Evolutionary conservation across 2,797 vertebrate species (phyloP).

Genomic region (Ateles fusciceps): DNA sequence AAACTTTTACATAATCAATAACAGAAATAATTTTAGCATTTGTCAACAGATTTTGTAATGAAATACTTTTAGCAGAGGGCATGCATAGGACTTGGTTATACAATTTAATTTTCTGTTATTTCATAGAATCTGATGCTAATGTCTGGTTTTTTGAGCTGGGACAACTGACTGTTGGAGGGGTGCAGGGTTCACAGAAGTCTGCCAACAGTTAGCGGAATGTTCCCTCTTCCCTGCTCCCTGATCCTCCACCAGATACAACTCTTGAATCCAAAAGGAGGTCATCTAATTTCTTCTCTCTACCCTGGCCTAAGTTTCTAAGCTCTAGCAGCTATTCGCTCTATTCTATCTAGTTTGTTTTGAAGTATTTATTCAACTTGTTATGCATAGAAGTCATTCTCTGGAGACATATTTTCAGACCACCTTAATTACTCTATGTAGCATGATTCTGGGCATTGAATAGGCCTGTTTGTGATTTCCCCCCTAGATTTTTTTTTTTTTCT

Average conservation of each 20-base stretch:
- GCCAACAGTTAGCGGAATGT: not conserved
- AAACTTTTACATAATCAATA: conserved; percentile 53
- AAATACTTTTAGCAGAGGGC: conserved; percentile 24
- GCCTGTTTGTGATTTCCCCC: not conserved
- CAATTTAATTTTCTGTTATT: conserved; percentile 46
- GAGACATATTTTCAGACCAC: conserved; percentile 44
- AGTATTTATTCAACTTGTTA: conserved; percentile 50
- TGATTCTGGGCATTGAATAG: not conserved
- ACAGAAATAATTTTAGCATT: conserved; percentile 53
- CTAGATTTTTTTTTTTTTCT: not conserved
- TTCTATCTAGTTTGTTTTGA: conserved; percentile 50
- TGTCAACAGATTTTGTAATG: conserved; percentile 13
- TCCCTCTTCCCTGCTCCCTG: not conserved
- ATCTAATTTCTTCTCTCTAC: conserved; percentile 65
- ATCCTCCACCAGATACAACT: not conserved
- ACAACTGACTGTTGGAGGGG: conserved; percentile 1
- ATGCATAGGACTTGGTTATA: conserved; percentile 8
- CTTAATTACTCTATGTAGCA: not conserved
- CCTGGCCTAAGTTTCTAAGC: conserved; percentile 59
- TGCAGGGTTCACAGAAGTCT: conserved; percentile 15
- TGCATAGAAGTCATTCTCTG: conserved; percentile 26
- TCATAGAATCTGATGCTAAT: conserved; percentile 30
- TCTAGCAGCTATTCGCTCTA: not conserved
- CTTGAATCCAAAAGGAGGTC: conserved; percentile 61
- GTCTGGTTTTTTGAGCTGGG: conserved; percentile 54